phyloP scores from a whole-genome alignment of 2,888 invertebrate genomes.

The Exocentrus adspersus region DNA sequence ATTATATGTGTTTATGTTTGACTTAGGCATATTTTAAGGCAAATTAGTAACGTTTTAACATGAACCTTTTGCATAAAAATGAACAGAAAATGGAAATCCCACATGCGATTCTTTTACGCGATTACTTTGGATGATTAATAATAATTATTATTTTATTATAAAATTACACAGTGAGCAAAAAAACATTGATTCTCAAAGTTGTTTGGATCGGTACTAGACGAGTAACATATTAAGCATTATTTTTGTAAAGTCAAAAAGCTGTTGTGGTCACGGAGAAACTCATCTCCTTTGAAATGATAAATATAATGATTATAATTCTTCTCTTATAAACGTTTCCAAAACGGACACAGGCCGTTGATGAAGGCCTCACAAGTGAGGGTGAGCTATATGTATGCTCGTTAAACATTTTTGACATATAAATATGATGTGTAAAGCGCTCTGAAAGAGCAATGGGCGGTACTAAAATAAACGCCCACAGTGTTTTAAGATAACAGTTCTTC shows the following conservation, averaged over 20 bases:
- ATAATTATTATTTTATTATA: neutral
- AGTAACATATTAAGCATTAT: too few species aligned
- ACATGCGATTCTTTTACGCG: neutral
- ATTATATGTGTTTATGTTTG: conserved; percentile 19
- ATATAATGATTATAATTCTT: too few species aligned
- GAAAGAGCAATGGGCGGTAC: conserved; percentile 48
- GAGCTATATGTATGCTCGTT: conserved; percentile 35
- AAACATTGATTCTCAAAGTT: too few species aligned
- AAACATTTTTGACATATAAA: conserved; percentile 48
- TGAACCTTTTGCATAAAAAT: conserved; percentile 14
- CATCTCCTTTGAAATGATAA: too few species aligned
- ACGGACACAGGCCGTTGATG: conserved; percentile 17
- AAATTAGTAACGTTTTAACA: conserved; percentile 23
- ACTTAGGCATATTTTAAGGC: conserved; percentile 12
- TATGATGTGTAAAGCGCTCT: conserved; percentile 49
- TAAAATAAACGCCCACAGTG: conserved; percentile 48
- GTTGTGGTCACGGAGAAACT: too few species aligned
- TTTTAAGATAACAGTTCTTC: conserved; percentile 49
- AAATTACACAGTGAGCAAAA: too few species aligned
- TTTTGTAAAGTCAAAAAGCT: too few species aligned
- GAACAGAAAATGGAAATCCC: neutral
- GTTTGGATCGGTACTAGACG: too few species aligned
- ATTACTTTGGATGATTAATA: neutral
- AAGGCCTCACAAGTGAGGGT: conserved; percentile 29
- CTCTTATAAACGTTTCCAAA: neutral